Conservation (phyloP, 2,797 vertebrate genomes). For the Schizothorax lantsangensis region DNA sequence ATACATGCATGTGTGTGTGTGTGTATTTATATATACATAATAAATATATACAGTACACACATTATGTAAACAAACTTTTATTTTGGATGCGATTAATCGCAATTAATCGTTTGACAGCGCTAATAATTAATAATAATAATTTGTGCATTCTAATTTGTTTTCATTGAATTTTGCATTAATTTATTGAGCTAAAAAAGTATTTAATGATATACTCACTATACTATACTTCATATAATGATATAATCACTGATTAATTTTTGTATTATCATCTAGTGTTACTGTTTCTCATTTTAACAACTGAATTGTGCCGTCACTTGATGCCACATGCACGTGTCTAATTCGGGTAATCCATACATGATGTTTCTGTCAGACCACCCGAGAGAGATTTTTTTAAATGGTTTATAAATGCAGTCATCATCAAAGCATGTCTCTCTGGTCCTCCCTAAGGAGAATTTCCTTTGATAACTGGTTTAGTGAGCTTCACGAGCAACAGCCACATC, state of each 20-base stretch:
- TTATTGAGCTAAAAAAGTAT: neutral
- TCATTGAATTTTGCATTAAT: neutral
- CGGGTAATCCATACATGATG: slow-evolving; percentile 35
- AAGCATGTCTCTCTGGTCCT: slow-evolving; percentile 30
- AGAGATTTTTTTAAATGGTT: neutral
- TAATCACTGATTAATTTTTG: neutral
- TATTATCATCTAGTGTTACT: neutral
- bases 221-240: neutral
- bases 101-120: no score
- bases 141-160: neutral
- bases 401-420: slow-evolving; percentile 32
- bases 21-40: no score
- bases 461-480: slow-evolving; percentile 48
- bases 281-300: neutral
- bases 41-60: no score
- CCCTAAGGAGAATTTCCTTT: slow-evolving; percentile 45
- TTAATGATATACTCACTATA: neutral
- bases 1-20: no score
- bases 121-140: no score
- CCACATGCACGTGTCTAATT: slow-evolving; percentile 23
- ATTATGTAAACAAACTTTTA: no score
- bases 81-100: no score
- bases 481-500: slow-evolving; percentile 33
- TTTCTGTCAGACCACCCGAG: slow-evolving; percentile 34
- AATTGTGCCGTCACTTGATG: neutral